Conservation (phyloP, 2,113 vertebrate species). For the Micronycteris hirsuta region DNA sequence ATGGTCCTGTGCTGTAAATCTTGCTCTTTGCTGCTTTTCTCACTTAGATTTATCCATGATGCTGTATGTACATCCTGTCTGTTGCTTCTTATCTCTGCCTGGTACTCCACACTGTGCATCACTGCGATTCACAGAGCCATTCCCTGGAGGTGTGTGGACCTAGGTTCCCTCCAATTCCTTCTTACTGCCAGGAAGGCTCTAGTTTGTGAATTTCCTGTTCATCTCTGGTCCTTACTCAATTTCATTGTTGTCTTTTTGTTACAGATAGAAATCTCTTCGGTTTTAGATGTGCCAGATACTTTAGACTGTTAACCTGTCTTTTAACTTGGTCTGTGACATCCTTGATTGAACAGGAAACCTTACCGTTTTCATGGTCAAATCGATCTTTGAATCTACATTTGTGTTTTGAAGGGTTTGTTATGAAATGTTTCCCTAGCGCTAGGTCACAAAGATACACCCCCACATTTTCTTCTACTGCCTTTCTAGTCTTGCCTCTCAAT, state of each 20-base stretch:
- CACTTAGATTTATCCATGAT: not conserved
- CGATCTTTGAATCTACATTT: not conserved
- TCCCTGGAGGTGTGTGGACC: not conserved
- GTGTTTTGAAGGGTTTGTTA: not conserved
- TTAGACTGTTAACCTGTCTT: not conserved
- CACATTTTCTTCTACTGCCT: not conserved
- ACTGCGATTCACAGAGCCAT: not conserved
- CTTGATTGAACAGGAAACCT: not conserved
- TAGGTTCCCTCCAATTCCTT: not conserved
- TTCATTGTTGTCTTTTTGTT: not conserved
- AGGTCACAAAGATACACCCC: not conserved
- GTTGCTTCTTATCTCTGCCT: not conserved
- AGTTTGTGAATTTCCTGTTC: not conserved
- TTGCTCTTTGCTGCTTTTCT: not conserved
- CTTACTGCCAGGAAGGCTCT: not conserved
- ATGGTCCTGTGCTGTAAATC: not conserved
- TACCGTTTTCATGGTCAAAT: not conserved
- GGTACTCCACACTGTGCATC: not conserved
- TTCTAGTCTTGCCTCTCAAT: not conserved
- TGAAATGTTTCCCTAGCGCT: not conserved
- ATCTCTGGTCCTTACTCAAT: not conserved
- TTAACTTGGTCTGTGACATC: not conserved
- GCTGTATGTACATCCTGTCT: not conserved
- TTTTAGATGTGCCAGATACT: not conserved
- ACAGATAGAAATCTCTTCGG: not conserved